Evolutionary conservation across 2,113 vertebrate species (phyloP).

Genomic region (Amia ocellicauda): DNA sequence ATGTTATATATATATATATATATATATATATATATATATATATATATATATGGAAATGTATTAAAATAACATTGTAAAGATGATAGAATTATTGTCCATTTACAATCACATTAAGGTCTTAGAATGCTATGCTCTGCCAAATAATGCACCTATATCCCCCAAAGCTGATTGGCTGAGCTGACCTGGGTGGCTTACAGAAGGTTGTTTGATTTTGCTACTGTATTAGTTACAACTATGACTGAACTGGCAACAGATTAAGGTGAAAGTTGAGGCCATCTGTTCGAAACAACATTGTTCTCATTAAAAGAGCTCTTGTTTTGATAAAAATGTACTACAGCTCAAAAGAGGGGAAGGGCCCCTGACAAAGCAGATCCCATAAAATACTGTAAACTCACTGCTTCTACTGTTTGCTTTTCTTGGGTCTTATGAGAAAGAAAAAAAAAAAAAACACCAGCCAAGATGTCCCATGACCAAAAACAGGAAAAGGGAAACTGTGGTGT

Average conservation of each 20-base stretch:
- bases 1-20: no score
- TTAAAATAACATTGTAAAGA: no score
- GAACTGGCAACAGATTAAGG: neutral
- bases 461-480: conserved; percentile 26
- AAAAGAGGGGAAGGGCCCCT: neutral
- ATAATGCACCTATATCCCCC: no score
- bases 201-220: no score
- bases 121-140: no score
- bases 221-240: neutral
- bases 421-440: neutral
- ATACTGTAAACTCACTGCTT: neutral
- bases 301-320: neutral
- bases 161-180: no score
- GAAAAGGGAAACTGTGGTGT: conserved; percentile 25
- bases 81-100: no score
- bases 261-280: neutral
- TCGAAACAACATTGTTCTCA: neutral
- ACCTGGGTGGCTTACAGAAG: no score
- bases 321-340: conserved; percentile 13
- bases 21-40: no score
- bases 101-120: no score
- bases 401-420: conserved; percentile 7
- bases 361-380: conserved; percentile 1
- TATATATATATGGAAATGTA: no score
- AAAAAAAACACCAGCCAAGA: neutral